A percentile compares a stretch with the other conserved stretches of the same genome.
Conservation (phyloP, 2,888 invertebrate genomes). For the Leucozona laternaria region DNA sequence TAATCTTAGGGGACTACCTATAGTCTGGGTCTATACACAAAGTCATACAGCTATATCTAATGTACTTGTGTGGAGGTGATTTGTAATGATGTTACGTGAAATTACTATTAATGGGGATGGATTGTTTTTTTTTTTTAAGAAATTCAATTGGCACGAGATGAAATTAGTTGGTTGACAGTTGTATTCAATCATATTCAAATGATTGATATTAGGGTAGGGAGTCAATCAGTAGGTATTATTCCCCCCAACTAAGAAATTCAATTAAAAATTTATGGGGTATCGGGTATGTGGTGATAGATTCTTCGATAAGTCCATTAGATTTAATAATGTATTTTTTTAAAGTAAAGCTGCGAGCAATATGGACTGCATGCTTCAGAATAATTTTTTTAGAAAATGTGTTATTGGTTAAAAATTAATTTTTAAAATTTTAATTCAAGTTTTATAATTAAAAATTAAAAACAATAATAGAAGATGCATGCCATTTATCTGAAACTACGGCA, state of each 20-base stretch:
- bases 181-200: conserved; percentile 21
- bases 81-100: conserved; percentile 48
- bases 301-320: not conserved
- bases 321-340: not conserved
- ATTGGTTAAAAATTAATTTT: too few relatives aligned
- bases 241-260: conserved; percentile 21
- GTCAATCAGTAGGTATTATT: not conserved
- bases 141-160: conserved; percentile 19
- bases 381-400: too few relatives aligned
- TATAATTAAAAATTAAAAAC: too few relatives aligned
- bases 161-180: conserved; percentile 33
- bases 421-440: too few relatives aligned
- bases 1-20: conserved; percentile 10
- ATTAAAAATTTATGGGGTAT: not conserved
- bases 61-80: conserved; percentile 44
- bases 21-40: not conserved
- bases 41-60: not conserved
- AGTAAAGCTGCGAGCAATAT: not conserved
- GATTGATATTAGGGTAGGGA: not conserved
- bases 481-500: too few relatives aligned
- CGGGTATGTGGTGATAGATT: not conserved
- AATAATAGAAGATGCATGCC: too few relatives aligned
- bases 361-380: too few relatives aligned
- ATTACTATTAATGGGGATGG: conserved; percentile 57
- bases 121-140: conserved; percentile 17